These are phyloP conservation scores for Potamilus streckersoni DNA, from an alignment of 1,140 invertebrate genomes.

Conservation along the genomic window DNA sequence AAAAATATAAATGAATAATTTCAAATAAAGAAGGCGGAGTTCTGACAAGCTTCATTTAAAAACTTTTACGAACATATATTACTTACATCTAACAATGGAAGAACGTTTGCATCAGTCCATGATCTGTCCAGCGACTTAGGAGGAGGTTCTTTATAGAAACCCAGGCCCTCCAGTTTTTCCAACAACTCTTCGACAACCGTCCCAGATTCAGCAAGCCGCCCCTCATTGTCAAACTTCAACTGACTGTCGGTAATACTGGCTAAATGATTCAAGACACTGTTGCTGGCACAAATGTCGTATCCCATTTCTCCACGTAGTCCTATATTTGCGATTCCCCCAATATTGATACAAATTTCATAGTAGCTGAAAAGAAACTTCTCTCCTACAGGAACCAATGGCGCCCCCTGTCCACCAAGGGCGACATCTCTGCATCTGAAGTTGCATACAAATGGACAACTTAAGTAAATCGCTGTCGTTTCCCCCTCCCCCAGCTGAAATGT, in stretches of 20 bases:
- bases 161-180: constrained; percentile 41
- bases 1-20: no score
- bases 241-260: constrained; percentile 33
- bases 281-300: constrained; percentile 59
- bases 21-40: no score
- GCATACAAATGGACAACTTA: constrained; percentile 48
- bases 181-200: constrained; percentile 41
- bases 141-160: constrained; percentile 44
- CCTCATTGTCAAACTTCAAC: constrained; percentile 50
- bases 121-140: constrained; percentile 59
- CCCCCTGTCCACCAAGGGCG: constrained; percentile 61
- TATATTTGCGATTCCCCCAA: constrained; percentile 65
- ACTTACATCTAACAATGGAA: constrained; percentile 58
- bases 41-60: neutral
- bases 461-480: constrained; percentile 49
- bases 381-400: constrained; percentile 58
- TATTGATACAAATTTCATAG: constrained; percentile 58
- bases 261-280: constrained; percentile 57
- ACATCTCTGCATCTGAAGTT: constrained; percentile 62
- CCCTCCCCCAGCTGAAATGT: constrained; percentile 63
- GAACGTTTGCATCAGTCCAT: constrained; percentile 49
- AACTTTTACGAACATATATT: neutral
- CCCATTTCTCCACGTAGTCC: constrained; percentile 42
- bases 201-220: constrained; percentile 48
- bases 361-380: constrained; percentile 54